Evolutionary conservation across 1,140 invertebrate species (phyloP).

Genomic region (Papilio polyxenes): DNA sequence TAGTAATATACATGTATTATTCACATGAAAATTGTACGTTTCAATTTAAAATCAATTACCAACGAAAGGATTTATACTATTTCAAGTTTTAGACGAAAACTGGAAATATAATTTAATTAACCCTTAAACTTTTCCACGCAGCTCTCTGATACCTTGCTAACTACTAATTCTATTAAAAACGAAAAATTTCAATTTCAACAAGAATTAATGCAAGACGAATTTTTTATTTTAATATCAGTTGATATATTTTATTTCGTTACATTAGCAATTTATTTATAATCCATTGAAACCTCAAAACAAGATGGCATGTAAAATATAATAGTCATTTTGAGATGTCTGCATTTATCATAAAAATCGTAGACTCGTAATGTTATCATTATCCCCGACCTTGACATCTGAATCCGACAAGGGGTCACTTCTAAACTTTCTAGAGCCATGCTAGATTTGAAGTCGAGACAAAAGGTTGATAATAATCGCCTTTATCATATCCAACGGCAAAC

Average conservation of each 20-base stretch:
- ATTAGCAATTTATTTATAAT: neutral
- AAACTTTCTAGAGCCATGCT: slow-evolving; percentile 13
- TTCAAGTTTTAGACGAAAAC: slow-evolving; percentile 27
- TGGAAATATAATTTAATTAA: slow-evolving; percentile 18
- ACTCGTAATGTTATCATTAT: neutral
- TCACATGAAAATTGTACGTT: neutral
- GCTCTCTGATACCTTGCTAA: neutral
- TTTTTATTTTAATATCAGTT: neutral
- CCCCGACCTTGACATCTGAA: neutral
- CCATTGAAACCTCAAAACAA: neutral
- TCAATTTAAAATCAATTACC: neutral
- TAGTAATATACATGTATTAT: neutral
- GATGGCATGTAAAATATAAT: too few species aligned
- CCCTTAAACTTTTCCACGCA: slow-evolving; percentile 9
- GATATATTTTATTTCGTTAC: slow-evolving; percentile 4
- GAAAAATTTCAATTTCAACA: neutral
- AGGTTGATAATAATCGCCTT: slow-evolving; percentile 37
- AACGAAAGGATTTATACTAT: neutral
- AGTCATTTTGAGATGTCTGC: neutral
- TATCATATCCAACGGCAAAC: slow-evolving; percentile 44
- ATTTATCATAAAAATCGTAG: neutral
- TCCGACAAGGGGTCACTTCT: slow-evolving; percentile 11
- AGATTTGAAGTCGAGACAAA: slow-evolving; percentile 21
- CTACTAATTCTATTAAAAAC: neutral
- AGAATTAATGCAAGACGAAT: neutral